These are phyloP conservation scores for Platichthys flesus DNA, from an alignment of 2,113 vertebrate species.

Conservation along the genomic window DNA sequence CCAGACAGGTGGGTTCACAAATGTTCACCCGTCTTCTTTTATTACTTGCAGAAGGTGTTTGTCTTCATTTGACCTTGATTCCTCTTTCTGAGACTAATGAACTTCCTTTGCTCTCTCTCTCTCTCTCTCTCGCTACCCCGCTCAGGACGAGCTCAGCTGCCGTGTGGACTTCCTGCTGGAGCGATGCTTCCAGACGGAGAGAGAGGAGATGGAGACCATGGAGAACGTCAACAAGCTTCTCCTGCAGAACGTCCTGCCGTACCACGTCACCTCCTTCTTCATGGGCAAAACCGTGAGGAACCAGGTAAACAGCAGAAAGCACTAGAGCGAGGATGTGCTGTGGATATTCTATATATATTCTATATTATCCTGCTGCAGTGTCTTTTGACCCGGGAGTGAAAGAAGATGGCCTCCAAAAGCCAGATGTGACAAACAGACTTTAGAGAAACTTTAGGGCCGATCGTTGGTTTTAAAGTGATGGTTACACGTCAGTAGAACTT, in stretches of 20 bases:
- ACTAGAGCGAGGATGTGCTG: no score
- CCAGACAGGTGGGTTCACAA: slow-evolving; percentile 83
- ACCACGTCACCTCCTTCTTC: slow-evolving; percentile 87
- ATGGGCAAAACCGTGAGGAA: slow-evolving; percentile 87
- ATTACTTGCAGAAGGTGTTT: no score
- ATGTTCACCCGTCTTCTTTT: background rate
- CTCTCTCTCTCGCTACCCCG: background rate
- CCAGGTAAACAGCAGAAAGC: slow-evolving; percentile 77
- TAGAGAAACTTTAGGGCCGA: no score
- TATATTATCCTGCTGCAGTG: no score
- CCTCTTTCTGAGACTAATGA: background rate
- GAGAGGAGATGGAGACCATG: slow-evolving; percentile 89
- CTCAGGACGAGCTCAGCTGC: slow-evolving; percentile 88
- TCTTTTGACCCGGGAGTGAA: no score
- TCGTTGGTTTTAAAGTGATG: no score
- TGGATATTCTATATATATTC: background rate
- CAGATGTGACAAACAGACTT: no score
- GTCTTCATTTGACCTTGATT: no score
- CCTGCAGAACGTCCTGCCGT: slow-evolving; percentile 89
- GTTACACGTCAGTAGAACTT: no score
- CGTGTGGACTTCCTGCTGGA: slow-evolving; percentile 90
- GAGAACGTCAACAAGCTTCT: slow-evolving; percentile 91
- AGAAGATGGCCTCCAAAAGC: no score
- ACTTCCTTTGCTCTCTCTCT: background rate
- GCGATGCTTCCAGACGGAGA: slow-evolving; percentile 85